phyloP scores from a whole-genome alignment of 2,888 invertebrate species.

The Pyrrhosoma nymphula region DNA sequence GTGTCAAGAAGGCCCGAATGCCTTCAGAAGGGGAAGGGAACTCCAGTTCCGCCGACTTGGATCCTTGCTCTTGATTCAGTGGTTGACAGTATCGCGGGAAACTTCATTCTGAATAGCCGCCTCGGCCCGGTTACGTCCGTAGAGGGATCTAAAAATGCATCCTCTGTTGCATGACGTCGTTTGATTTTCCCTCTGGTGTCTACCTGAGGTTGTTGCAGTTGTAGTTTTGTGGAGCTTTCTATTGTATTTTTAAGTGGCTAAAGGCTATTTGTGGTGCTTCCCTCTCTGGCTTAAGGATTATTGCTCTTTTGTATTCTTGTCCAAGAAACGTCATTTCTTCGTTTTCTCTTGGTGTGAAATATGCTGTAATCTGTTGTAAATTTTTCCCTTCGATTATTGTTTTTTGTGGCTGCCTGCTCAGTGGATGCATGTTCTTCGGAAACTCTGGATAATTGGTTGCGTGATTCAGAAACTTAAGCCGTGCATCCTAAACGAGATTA shows the following conservation, averaged over 20 bases:
- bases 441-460: not conserved
- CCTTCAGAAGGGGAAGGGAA: not conserved
- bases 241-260: not conserved
- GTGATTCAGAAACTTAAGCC: not conserved
- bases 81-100: not conserved
- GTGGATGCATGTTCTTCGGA: not conserved
- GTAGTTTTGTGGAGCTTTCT: conserved; percentile 37
- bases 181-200: not conserved
- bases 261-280: conserved; percentile 7
- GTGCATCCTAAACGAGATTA: not conserved
- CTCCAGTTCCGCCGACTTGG: no score
- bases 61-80: no score
- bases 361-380: not conserved
- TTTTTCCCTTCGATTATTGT: not conserved
- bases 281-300: not conserved
- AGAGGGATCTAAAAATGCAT: not conserved
- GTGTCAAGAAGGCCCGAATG: not conserved
- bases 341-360: not conserved
- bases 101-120: not conserved
- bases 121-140: not conserved
- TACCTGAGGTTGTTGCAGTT: not conserved
- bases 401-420: not conserved
- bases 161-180: not conserved
- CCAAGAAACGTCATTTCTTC: not conserved
- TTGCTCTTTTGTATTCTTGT: not conserved